Percentiles rank a stretch among this genome's conserved stretches.
phyloP scores from a whole-genome alignment of 2,888 invertebrate genomes.

The Pterostichus niger region DNA sequence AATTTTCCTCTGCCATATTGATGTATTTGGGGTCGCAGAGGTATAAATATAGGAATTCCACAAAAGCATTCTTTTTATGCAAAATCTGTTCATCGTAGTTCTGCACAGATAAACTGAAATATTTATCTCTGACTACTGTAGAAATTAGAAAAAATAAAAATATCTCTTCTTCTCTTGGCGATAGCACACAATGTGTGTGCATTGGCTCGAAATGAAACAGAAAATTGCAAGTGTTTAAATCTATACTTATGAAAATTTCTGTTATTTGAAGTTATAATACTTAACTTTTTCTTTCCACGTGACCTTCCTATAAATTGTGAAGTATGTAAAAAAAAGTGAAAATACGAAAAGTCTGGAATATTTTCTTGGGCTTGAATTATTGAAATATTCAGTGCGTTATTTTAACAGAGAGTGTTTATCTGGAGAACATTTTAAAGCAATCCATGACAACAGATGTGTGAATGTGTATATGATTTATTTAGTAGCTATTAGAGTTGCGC shows the following conservation, averaged over 20 bases:
- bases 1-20: neutral
- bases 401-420: neutral
- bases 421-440: conserved; percentile 4
- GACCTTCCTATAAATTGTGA: neutral
- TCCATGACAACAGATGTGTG: conserved; percentile 25
- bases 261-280: conserved; percentile 17
- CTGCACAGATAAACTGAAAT: conserved; percentile 18
- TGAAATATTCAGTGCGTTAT: conserved; percentile 24
- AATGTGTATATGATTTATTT: conserved; percentile 39
- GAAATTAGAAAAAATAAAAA: conserved; percentile 5
- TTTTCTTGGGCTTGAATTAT: conserved; percentile 1
- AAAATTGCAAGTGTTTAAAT: conserved; percentile 21
- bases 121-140: neutral
- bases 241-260: conserved; percentile 33
- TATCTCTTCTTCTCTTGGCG: neutral
- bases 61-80: no score
- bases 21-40: neutral
- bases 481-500: neutral
- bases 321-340: neutral
- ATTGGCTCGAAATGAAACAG: conserved; percentile 15
- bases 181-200: conserved; percentile 3
- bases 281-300: conserved; percentile 25
- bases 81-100: conserved; percentile 7
- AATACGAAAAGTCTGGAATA: neutral
- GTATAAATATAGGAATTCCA: no score